phyloP scores from a whole-genome alignment of 2,113 vertebrate species.

The Nerophis ophidion region DNA sequence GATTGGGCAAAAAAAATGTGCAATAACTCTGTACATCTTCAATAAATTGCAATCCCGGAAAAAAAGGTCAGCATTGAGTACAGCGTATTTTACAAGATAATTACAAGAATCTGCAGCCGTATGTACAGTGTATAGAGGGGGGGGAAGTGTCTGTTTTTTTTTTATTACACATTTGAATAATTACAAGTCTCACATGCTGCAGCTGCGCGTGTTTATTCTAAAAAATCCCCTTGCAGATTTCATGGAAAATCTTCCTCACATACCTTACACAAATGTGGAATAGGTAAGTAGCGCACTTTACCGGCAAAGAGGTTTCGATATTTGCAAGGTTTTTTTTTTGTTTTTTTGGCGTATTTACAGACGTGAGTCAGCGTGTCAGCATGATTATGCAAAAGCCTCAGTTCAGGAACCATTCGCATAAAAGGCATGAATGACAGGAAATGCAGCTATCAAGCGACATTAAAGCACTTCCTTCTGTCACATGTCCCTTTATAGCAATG shows the following conservation, averaged over 20 bases:
- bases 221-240: neutral
- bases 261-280: slow-evolving; percentile 1
- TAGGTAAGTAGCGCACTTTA: neutral
- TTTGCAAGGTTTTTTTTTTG: neutral
- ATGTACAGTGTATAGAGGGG: neutral
- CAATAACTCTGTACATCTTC: too few relatives aligned
- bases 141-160: too few relatives aligned
- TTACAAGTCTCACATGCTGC: slow-evolving; percentile 3
- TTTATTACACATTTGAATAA: slow-evolving; percentile 5
- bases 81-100: neutral
- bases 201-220: slow-evolving; percentile 22
- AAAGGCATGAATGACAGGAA: slow-evolving; percentile 24
- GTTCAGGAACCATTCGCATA: neutral
- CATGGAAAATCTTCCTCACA: slow-evolving; percentile 1
- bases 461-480: slow-evolving; percentile 30
- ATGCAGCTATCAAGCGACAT: neutral
- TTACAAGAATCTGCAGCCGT: neutral
- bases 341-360: neutral
- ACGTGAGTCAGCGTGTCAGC: neutral
- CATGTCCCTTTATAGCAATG: slow-evolving; percentile 41
- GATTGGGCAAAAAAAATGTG: too few relatives aligned
- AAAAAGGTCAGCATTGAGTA: neutral
- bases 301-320: neutral
- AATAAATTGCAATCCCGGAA: too few relatives aligned
- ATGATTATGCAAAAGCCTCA: neutral